Evolutionary conservation across 2,797 vertebrate species (phyloP).

Genomic region (Bothrops alternatus): DNA sequence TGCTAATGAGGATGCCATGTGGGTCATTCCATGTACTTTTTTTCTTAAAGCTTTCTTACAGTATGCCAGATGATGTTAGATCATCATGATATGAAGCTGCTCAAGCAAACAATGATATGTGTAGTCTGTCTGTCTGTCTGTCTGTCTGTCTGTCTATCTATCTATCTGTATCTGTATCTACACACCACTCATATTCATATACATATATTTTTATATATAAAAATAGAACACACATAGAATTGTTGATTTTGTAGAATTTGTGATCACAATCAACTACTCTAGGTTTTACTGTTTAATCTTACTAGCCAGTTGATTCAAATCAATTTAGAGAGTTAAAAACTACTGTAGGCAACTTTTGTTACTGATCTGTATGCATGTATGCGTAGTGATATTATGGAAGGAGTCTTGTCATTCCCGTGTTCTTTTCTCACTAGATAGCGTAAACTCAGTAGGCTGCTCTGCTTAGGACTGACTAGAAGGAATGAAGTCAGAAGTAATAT

Average conservation of each 20-base stretch:
- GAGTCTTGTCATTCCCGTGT: background rate
- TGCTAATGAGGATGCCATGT: background rate
- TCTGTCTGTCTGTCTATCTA: too few relatives aligned
- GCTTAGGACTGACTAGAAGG: background rate
- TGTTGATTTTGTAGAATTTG: background rate
- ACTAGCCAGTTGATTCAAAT: background rate
- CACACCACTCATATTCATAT: too few relatives aligned
- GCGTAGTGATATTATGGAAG: background rate
- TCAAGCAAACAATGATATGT: background rate
- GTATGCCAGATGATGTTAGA: background rate
- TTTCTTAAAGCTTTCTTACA: background rate
- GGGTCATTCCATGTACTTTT: background rate
- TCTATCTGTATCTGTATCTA: too few relatives aligned
- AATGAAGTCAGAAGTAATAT: constrained; percentile 2
- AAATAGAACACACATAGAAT: background rate
- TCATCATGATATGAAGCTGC: background rate
- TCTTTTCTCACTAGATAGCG: background rate
- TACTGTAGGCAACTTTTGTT: background rate
- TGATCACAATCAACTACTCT: background rate
- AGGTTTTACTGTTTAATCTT: background rate
- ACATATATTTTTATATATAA: background rate
- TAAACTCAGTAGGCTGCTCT: background rate
- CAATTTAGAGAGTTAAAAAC: background rate
- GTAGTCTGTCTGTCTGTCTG: background rate
- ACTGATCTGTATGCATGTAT: background rate